Evolutionary conservation across 2,888 invertebrate genomes (phyloP).

Genomic region (Diabrotica balteata): DNA sequence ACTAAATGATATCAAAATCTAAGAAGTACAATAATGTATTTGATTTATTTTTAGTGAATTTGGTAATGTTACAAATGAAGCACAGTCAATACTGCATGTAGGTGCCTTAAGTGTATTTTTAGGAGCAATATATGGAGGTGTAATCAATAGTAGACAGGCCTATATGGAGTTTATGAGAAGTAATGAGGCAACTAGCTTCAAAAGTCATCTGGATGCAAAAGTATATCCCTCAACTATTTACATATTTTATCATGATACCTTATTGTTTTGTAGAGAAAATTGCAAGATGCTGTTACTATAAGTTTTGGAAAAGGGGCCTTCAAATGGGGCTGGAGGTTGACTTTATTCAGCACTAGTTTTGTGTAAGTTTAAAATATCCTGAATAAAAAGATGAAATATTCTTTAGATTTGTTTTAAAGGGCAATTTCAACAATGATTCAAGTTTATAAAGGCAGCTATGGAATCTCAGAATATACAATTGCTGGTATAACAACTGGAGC

Average conservation of each 20-base stretch:
- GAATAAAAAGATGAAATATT: slow-evolving; percentile 1
- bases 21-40: neutral
- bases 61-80: slow-evolving; percentile 68
- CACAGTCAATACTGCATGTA: slow-evolving; percentile 68
- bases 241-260: neutral
- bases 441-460: slow-evolving; percentile 72
- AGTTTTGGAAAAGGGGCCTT: slow-evolving; percentile 77
- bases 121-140: slow-evolving; percentile 73
- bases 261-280: slow-evolving; percentile 65
- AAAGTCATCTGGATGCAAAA: slow-evolving; percentile 72
- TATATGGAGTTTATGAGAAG: slow-evolving; percentile 74
- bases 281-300: slow-evolving; percentile 74
- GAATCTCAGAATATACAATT: slow-evolving; percentile 70
- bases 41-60: slow-evolving; percentile 65
- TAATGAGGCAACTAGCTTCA: slow-evolving; percentile 76
- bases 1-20: neutral
- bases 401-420: slow-evolving; percentile 59
- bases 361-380: slow-evolving; percentile 63
- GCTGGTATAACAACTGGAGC: slow-evolving; percentile 73
- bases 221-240: slow-evolving; percentile 54
- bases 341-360: slow-evolving; percentile 72
- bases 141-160: slow-evolving; percentile 66
- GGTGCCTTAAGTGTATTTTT: slow-evolving; percentile 66
- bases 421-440: slow-evolving; percentile 69
- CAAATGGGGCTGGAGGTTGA: slow-evolving; percentile 73